Base-by-base conservation (phyloP, 2,888 invertebrate genomes). In the Machimus atricapillus region DNA sequence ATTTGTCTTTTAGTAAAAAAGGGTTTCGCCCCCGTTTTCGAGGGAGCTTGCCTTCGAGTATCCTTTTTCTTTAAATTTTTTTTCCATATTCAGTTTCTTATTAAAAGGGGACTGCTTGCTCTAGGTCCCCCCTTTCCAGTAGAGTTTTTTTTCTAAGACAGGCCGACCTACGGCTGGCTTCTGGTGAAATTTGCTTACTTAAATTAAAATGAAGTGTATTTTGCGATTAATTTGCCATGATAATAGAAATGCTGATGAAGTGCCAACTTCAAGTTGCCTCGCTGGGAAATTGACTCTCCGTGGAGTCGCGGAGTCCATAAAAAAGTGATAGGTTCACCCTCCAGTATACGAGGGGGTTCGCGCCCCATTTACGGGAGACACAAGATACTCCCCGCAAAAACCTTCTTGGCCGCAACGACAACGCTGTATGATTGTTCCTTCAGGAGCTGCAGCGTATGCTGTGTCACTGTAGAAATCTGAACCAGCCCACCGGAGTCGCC, bases 221-320 rank as follows among this genome's bases (percentile, higher is more conserved):
- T 79, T 79, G 79, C 31, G 79, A 79, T 46, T 79, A 79, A 79
- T 79, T 79, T 79, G 31, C 79, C 52, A 16, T 52, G 79, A 79
- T 79, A 79, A 79, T 79, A 79, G 46, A 79, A 31, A 79, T 79
- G 46, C 79, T 79, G 79, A 79, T 79, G 79, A 79, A 46, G 79
- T 56, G 56, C 79, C 46, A 79, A 52, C 79, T 79, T 79, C 27
- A 79, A 79, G 52, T 79, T 79, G 27, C 23, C 79, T 14, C 56
- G 12, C 66, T 23, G 66, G 8, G 27, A 66, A 66, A 66, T 66
- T 66, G 66, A 66, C 66, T 66, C 66, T 66, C 19, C 9, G 23
- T 23, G 19, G 14, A 66, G 66, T 66, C 23, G 19, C 27, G 12
- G 19, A 66, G 66, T 66, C 66, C 27, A 66, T 66, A 66, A 66